Base-by-base conservation (phyloP, 2,888 invertebrate species). In the Aplocera efformata region DNA sequence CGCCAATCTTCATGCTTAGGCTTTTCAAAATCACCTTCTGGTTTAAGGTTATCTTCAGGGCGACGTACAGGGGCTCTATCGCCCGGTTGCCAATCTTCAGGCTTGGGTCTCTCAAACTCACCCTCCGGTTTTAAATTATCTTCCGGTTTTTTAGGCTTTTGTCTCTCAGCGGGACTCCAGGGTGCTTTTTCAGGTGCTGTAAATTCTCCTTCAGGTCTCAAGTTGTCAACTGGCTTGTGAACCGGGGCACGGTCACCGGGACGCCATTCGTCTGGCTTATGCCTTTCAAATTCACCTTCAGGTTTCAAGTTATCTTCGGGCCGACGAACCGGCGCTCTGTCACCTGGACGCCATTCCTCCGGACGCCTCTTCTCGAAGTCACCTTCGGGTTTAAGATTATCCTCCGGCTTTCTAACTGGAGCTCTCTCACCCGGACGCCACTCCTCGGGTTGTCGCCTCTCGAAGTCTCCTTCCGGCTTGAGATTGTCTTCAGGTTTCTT, bases 401-500 rank as follows among this genome's bases (percentile, higher is more conserved):
- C 91, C 37, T 80, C 77, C 1, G 89, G 90, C 34, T 66, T 76
- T 21, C 66, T 67, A 9, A 75, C 68, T 3, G 73, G 70, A 25
- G 77, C 78, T 32, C 79, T 74, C 40, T 91, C 90, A 7, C 78
- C 89, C 1, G 90, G 90, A 7, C 67, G 69, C 75, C 84, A 90
- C 54, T 82, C 72, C 40, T 86, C 76, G 35, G 76, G 82, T 21
- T 66, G 64, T 22, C 76, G 74, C 45, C 66, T 79, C 48, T 88
- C 89, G 40, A 91, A 90, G 10, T 89, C 69, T 23, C 89, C 83
- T 63, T 90, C 92, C 0, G 90, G 90, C 78, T 84, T 50, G 0
- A 93, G 70, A 56, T 93, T 92, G 56, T 93, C 92, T 38, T 82
- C 76, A 0, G 86, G 90, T 43, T 88, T 91, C 48, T 67, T 88